Base-by-base conservation (phyloP, 1,140 invertebrate species). In the Riptortus pedestris region DNA sequence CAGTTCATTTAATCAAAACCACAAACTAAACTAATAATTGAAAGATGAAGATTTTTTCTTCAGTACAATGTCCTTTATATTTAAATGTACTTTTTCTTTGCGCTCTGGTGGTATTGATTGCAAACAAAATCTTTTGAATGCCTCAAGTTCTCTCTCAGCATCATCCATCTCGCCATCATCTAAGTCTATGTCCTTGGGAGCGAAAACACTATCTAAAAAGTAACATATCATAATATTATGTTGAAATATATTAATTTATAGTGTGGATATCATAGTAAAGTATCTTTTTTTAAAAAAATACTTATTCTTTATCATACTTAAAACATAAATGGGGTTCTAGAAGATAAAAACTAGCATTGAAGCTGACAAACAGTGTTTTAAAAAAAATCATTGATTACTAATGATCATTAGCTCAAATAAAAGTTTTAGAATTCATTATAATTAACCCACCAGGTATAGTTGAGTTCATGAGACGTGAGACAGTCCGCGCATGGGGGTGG, bases 121-220 rank as follows among this genome's bases (percentile, higher is more conserved):
- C 48, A 83, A 79, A 68, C 86, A 88, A 74, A 89, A 89, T 67
- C 85, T 79, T 74, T 89, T 89, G 73, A 89, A 89, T 45, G 84
- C 85, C 74, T 89, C 86, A 66, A 88, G 72, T 73, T 89, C 86
- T 45, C 83, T 76, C 68, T 88, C 87, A 47, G 81, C 81, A 66
- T 86, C 85, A 74, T 88, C 86, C 74, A 88, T 79, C 67, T 87
- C 85, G 18, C 82, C 83, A 71, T 85, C 82, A 73, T 87, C 85
- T 64, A 86, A 75, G 74, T 85, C 84, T 73, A 85, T 82, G 74
- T 86, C 83, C 77, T 84, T 85, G 58, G 86, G 86, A 69, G 82
- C 80, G 76, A 88, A 88, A 71, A 88, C 83, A 72, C 82, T 86
- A 74, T 87, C 86, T 85, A 77, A 67, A 83, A 67, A 83, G 38